A percentile compares a stretch with the other conserved stretches of the same genome.
Evolutionary conservation across 2,797 vertebrate species (phyloP).

Genomic region (Sus cebifrons): DNA sequence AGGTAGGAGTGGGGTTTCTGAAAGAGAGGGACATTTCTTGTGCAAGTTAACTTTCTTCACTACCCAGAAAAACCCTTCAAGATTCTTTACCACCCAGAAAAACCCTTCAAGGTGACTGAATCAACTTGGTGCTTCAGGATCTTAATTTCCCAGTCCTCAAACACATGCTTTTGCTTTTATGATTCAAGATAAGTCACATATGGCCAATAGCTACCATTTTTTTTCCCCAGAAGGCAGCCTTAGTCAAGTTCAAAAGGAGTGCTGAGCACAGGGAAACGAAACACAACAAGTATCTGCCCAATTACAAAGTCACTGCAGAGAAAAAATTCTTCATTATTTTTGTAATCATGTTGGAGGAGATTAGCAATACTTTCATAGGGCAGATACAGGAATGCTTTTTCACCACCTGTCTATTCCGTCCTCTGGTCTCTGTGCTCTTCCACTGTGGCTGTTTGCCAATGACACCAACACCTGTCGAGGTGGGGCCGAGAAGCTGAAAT

Average conservation of each 20-base stretch:
- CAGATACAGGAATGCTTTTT: neutral
- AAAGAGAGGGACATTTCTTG: neutral
- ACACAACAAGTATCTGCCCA: neutral
- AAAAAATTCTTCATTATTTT: conserved; percentile 57
- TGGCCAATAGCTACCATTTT: neutral
- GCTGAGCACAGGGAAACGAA: neutral
- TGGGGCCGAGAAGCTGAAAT: conserved; percentile 69
- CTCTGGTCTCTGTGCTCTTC: conserved; percentile 63
- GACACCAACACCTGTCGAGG: conserved; percentile 59
- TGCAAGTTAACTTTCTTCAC: neutral
- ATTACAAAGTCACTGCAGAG: neutral
- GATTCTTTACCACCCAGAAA: neutral
- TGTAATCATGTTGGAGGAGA: conserved; percentile 2
- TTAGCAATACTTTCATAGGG: conserved; percentile 41
- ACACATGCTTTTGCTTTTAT: conserved; percentile 48
- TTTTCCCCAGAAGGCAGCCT: neutral
- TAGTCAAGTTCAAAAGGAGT: conserved; percentile 36
- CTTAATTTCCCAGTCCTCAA: conserved; percentile 12
- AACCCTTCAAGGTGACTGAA: neutral
- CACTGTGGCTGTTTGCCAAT: conserved; percentile 69
- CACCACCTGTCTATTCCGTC: conserved; percentile 58
- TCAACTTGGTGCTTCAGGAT: neutral
- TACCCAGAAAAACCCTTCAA: neutral
- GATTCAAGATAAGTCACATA: conserved; percentile 34
- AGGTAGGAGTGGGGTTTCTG: neutral